Evolutionary conservation across 2,888 invertebrate species (phyloP), one percentile per base, ranked within the genome.

Genomic region (Drosophila rubida): DNA sequence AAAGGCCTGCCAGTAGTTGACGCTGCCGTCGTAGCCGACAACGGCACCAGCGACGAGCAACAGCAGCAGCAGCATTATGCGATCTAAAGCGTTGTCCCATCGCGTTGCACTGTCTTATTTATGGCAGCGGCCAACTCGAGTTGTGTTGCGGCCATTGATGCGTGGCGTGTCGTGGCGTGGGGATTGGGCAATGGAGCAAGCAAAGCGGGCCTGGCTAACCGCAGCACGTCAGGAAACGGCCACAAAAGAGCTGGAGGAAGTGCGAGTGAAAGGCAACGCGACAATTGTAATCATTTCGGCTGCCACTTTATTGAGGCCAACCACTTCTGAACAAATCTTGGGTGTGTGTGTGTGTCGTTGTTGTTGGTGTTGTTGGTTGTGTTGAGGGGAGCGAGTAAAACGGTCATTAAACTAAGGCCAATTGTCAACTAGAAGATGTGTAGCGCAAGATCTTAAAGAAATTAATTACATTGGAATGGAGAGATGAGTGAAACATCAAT

Each of bases 1-100:
- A 67, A 85, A 88, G 13, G 89, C 82, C 53, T 84, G 62, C 84
- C 84, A 84, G 37, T 88, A 84, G 64, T 84, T 88, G 46, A 85
- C 54, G 9, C 53, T 67, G n/a, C 60, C 50, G 48, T 87, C 85
- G 39, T 87, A 85, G 16, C 69, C 62, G 22, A 54, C 72, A 39
- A 41, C 68, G 19, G 59, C 58, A 11, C 67, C 37, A 19, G 19
- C 19, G 22, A 66, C 22, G 30, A 54, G 22, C 64, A 87, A 9
- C 27, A 78, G 39, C 72, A 75, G 32, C 60, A 76, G 61, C 57
- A 72, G 60, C 68, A 70, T 79, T 59, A 46, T 11, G 60, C 11
- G 23, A 46, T 37, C 6, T 60, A 35, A 54, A 50, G 22, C 69
- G 25, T 25, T 44, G 22, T 51, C 27, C 35, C 51, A 27, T 9